phyloP scores from a whole-genome alignment of 2,888 invertebrate genomes.

The Balanococcus diminutus region DNA sequence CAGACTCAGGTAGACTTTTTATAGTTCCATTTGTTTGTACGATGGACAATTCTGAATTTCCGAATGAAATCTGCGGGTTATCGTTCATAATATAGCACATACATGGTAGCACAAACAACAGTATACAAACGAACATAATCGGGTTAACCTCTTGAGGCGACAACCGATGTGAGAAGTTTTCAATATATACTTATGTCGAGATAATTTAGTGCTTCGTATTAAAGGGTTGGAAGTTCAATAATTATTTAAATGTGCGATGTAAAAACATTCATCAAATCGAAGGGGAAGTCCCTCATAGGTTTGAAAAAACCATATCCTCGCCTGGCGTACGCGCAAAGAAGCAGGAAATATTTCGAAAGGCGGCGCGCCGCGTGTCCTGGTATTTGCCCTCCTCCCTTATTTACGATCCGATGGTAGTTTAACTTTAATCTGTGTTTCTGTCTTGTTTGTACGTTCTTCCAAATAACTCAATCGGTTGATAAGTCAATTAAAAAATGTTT shows the following conservation, averaged over 20 bases:
- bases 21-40: not conserved
- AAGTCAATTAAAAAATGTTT: not conserved
- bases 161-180: constrained; percentile 15
- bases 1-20: not conserved
- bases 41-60: not conserved
- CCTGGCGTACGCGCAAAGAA: not conserved
- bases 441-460: not conserved
- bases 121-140: not conserved
- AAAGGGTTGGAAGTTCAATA: constrained; percentile 25
- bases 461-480: constrained; percentile 2
- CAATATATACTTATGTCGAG: not conserved
- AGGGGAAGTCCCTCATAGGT: constrained; percentile 11
- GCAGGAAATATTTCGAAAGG: constrained; percentile 1
- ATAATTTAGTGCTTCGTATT: constrained; percentile 7
- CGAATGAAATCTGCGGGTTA: constrained; percentile 11
- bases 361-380: not conserved
- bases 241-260: constrained; percentile 20
- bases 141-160: not conserved
- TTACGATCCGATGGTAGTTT: not conserved
- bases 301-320: not conserved
- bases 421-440: not conserved
- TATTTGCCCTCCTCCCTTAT: not conserved
- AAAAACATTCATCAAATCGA: constrained; percentile 30
- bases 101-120: not conserved
- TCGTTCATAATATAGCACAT: not conserved